These are phyloP conservation scores for Lagocephalus sceleratus DNA, from an alignment of 2,797 vertebrate genomes.

Conservation along the genomic window DNA sequence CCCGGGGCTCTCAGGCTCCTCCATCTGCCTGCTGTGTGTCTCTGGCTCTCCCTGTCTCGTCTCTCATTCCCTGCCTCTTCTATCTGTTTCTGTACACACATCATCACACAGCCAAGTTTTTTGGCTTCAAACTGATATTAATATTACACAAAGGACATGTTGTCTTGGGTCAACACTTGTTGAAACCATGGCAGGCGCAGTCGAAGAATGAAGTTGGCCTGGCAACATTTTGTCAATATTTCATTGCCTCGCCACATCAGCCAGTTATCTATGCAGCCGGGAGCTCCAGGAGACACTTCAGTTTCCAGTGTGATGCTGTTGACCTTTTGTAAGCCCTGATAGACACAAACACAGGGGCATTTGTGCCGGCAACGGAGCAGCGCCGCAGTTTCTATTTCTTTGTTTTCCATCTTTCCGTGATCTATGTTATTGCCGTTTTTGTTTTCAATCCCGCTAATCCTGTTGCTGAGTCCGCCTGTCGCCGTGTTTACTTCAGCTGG, in stretches of 20 bases:
- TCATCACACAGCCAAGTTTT: background rate
- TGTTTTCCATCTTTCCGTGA: slow-evolving; percentile 33
- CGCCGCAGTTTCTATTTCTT: slow-evolving; percentile 15
- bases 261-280: slow-evolving; percentile 28
- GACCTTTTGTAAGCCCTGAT: slow-evolving; percentile 38
- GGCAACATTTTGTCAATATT: slow-evolving; percentile 24
- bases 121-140: slow-evolving; percentile 20
- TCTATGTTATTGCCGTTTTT: slow-evolving; percentile 40
- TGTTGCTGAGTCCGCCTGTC: slow-evolving; percentile 25
- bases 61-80: slow-evolving; percentile 11
- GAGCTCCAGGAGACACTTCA: slow-evolving; percentile 24
- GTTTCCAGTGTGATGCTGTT: slow-evolving; percentile 26
- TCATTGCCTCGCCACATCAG: slow-evolving; percentile 19
- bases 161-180: slow-evolving; percentile 33
- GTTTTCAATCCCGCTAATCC: slow-evolving; percentile 50
- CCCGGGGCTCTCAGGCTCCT: slow-evolving; percentile 67
- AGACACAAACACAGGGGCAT: slow-evolving; percentile 24
- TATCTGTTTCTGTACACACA: slow-evolving; percentile 33
- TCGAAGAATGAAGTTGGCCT: slow-evolving; percentile 32
- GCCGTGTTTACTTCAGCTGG: slow-evolving; percentile 26
- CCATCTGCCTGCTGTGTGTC: slow-evolving; percentile 70
- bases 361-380: slow-evolving; percentile 20
- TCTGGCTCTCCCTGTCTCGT: slow-evolving; percentile 47
- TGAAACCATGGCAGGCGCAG: slow-evolving; percentile 29
- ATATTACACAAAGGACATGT: slow-evolving; percentile 34